Evolutionary conservation across 2,113 vertebrate genomes (phyloP).

Genomic region (Antechinus flavipes): DNA sequence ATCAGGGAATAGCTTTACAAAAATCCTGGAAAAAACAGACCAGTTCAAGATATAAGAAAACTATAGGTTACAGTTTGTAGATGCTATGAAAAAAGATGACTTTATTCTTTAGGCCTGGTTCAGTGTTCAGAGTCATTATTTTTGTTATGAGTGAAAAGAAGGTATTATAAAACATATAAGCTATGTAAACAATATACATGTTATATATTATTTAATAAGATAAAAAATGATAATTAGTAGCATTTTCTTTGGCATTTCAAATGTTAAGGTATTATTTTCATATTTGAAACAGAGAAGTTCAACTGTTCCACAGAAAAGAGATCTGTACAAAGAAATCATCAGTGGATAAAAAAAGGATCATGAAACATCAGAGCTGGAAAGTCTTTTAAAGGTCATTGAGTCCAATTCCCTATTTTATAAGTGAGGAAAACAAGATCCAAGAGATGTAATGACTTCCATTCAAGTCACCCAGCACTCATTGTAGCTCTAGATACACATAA

Average conservation of each 20-base stretch:
- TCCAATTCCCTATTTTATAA: background rate
- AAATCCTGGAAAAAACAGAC: background rate
- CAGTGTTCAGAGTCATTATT: background rate
- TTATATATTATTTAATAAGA: background rate
- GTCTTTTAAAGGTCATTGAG: background rate
- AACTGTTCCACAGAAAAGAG: background rate
- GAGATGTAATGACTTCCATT: background rate
- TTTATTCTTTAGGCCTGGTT: background rate
- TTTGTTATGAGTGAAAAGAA: background rate
- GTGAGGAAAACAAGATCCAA: background rate
- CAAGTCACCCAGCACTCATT: background rate
- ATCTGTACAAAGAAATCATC: background rate
- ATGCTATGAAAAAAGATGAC: background rate
- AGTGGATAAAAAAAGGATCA: background rate
- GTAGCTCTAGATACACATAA: background rate
- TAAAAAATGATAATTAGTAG: background rate
- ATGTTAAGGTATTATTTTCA: background rate
- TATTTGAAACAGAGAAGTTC: background rate
- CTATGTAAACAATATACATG: no score
- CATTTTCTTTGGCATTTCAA: background rate
- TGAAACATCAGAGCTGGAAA: background rate
- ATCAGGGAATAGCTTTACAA: background rate
- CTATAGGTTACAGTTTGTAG: background rate
- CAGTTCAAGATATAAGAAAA: background rate
- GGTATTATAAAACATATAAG: background rate